Evolutionary conservation across 2,797 vertebrate genomes (phyloP), one percentile per base, ranked within the genome.

Genomic region (Gymnocypris eckloni): DNA sequence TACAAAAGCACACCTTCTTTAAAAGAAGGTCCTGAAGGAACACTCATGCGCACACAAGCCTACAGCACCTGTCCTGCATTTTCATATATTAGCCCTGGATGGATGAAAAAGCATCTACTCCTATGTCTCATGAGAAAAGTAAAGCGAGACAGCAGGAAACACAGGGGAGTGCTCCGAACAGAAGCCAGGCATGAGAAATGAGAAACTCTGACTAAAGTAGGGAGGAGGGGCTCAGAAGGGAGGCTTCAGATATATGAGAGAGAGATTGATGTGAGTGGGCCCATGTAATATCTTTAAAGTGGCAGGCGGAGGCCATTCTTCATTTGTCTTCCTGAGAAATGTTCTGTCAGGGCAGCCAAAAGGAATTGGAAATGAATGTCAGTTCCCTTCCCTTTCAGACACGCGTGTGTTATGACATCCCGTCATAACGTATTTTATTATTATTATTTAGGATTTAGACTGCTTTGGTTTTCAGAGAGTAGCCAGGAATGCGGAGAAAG

Each of bases 251-350:
- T 81, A 83, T 86, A 86, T 86, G 86, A 82, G 66, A 86, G 70
- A 70, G 89, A 92, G 92, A 93, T 92, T 92, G 92, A 94, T 92
- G 90, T 89, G 89, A 83, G 77, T 87, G 87, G 89, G 89, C 90
- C 86, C 90, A 84, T 93, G 93, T 93, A 93, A 94, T 94, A 93
- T 92, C 91, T 93, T 93, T 91, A 91, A 93, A 93, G 89, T 93
- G 93, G 92, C 92, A 93, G 91, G 87, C 90, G 86, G 84, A 92
- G 91, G 91, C 91, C 91, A 93, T 92, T 91, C 92, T 90, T 91
- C 90, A 93, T 93, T 93, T 91, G 90, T 93, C 92, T 92, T 92
- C 87, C 84, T 89, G 91, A 91, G 89, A 88, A 92, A 92, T 91
- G 90, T 83, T 90, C 90, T 92, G 92, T 93, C 92, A 93, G 86